Conservation (phyloP, 2,888 invertebrate species). For the Catocala nupta region DNA sequence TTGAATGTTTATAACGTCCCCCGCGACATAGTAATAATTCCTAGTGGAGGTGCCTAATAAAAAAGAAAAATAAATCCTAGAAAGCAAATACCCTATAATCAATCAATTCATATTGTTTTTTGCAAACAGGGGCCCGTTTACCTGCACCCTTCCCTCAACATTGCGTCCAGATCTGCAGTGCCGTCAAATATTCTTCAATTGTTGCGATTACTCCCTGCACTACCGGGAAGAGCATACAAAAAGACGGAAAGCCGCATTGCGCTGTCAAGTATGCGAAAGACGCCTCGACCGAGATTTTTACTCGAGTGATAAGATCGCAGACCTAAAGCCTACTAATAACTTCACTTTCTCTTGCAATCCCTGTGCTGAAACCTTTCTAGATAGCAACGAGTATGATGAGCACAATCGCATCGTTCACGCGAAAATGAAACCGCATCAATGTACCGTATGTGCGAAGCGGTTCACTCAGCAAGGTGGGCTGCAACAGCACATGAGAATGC, state of each 20-base stretch:
- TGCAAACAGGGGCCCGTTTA: constrained; percentile 76
- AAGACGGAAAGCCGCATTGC: constrained; percentile 77
- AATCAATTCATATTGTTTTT: constrained; percentile 15
- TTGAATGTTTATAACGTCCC: too few species aligned
- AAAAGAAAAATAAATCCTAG: neutral
- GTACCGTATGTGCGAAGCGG: constrained; percentile 76
- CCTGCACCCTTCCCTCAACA: constrained; percentile 76
- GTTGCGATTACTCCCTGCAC: constrained; percentile 82
- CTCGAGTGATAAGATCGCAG: constrained; percentile 46
- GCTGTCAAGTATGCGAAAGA: constrained; percentile 84
- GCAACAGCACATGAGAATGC: constrained; percentile 84
- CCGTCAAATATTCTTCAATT: constrained; percentile 80
- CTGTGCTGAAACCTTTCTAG: constrained; percentile 72
- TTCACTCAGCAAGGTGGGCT: constrained; percentile 83
- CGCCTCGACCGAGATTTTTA: constrained; percentile 72
- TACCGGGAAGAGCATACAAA: constrained; percentile 83
- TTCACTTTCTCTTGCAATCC: constrained; percentile 69
- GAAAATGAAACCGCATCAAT: constrained; percentile 79
- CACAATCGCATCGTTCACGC: constrained; percentile 77
- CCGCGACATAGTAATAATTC: too few species aligned
- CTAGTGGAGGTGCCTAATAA: too few species aligned
- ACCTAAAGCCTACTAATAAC: constrained; percentile 53
- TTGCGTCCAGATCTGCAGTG: constrained; percentile 76
- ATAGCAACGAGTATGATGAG: constrained; percentile 70
- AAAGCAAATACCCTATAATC: too few species aligned